These are phyloP conservation scores for Patella pellucida DNA, from an alignment of 2,888 invertebrate species.

Conservation along the genomic window DNA sequence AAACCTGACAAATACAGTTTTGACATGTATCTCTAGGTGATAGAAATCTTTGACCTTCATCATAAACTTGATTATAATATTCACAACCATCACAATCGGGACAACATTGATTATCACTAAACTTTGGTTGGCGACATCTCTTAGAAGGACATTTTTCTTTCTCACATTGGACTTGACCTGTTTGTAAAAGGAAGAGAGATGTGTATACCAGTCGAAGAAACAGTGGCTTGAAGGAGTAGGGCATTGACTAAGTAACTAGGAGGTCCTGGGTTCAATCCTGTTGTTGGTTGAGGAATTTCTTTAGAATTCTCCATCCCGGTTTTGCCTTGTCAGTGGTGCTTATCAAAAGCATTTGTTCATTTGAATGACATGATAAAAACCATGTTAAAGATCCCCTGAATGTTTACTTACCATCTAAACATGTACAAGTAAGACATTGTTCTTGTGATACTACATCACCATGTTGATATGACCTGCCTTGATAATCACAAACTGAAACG, in stretches of 20 bases:
- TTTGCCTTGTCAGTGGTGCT: no score
- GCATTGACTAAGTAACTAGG: no score
- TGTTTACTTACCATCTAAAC: conserved; percentile 50
- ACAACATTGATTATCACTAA: conserved; percentile 57
- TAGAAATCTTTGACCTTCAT: conserved; percentile 52
- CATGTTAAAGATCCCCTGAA: neutral
- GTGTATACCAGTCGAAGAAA: no score
- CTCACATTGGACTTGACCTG: conserved; percentile 50
- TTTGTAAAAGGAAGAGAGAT: conserved; percentile 10
- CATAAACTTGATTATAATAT: conserved; percentile 49
- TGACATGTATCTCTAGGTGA: conserved; percentile 51
- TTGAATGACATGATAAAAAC: neutral
- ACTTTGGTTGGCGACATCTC: conserved; percentile 46
- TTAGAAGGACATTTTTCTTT: conserved; percentile 43
- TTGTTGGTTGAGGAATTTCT: no score
- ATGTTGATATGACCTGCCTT: conserved; percentile 48
- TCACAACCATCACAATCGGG: conserved; percentile 58
- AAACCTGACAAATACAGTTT: conserved; percentile 56
- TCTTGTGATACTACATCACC: conserved; percentile 52
- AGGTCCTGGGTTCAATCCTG: no score
- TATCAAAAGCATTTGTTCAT: neutral
- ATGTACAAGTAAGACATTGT: conserved; percentile 51
- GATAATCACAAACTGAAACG: conserved; percentile 51
- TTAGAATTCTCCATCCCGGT: no score
- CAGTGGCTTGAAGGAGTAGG: no score